These are phyloP conservation scores for Vulpes ferrilata DNA, from an alignment of 2,113 vertebrate species.

Conservation along the genomic window DNA sequence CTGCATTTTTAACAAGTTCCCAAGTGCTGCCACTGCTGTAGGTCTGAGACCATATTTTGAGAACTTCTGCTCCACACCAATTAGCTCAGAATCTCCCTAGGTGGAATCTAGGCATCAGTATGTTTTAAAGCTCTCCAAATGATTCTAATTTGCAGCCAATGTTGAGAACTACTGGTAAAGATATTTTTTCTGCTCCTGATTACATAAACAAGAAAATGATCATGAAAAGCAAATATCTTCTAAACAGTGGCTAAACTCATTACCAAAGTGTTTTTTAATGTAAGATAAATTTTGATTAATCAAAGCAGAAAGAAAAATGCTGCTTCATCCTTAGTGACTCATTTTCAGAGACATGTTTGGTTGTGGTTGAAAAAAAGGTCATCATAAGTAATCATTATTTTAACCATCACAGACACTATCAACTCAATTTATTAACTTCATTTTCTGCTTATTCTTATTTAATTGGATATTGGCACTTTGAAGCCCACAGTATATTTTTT, in stretches of 20 bases:
- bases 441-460: constrained; percentile 23
- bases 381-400: not conserved
- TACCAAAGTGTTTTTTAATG: constrained; percentile 26
- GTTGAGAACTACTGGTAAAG: not conserved
- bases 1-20: constrained; percentile 42
- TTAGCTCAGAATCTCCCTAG: constrained; percentile 45
- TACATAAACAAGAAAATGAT: constrained; percentile 60
- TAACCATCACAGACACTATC: not conserved
- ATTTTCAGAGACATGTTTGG: not conserved
- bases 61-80: constrained; percentile 32
- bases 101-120: not conserved
- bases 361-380: not conserved
- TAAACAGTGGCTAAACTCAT: constrained; percentile 42
- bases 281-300: constrained; percentile 64
- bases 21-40: not conserved
- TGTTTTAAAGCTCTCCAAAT: constrained; percentile 51
- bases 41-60: constrained; percentile 20
- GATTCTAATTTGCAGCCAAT: constrained; percentile 53
- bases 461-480: not conserved
- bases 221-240: constrained; percentile 27
- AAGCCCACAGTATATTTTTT: not conserved
- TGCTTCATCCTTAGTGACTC: not conserved
- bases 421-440: not conserved
- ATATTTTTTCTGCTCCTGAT: constrained; percentile 47
- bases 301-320: constrained; percentile 17